Conservation (phyloP, 2,797 vertebrate genomes). For the Leptatherina wallacei region DNA sequence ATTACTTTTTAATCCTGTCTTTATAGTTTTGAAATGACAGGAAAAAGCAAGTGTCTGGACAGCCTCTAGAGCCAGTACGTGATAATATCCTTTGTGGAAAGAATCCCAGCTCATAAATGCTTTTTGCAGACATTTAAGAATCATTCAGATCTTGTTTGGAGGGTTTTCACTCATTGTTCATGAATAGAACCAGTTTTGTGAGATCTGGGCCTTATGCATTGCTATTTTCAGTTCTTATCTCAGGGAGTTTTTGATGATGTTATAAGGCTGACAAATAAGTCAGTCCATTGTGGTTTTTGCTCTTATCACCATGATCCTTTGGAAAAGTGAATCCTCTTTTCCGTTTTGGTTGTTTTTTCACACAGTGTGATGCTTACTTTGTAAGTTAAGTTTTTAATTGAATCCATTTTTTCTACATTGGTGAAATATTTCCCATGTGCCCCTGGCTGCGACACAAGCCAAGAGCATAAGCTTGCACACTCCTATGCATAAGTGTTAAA, state of each 20-base stretch:
- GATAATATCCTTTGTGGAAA: no score
- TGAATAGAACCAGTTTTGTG: not conserved
- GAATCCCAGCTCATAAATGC: no score
- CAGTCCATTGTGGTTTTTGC: no score
- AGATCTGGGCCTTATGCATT: not conserved
- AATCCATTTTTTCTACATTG: not conserved
- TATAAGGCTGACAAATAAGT: no score
- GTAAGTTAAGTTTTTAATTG: not conserved
- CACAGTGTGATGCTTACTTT: not conserved
- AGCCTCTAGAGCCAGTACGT: no score
- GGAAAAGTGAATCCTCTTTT: not conserved
- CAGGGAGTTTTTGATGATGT: not conserved
- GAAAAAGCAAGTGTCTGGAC: no score
- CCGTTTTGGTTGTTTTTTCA: not conserved
- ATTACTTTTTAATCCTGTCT: no score
- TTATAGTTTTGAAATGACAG: no score
- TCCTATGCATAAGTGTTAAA: not conserved
- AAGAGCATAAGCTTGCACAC: not conserved
- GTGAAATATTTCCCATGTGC: not conserved
- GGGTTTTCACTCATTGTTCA: no score
- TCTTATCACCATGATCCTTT: no score
- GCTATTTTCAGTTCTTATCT: not conserved
- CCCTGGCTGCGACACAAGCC: not conserved
- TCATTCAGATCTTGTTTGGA: no score
- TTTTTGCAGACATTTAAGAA: no score